Conservation (phyloP, 2,888 invertebrate species). For the Eulithis prunata region DNA sequence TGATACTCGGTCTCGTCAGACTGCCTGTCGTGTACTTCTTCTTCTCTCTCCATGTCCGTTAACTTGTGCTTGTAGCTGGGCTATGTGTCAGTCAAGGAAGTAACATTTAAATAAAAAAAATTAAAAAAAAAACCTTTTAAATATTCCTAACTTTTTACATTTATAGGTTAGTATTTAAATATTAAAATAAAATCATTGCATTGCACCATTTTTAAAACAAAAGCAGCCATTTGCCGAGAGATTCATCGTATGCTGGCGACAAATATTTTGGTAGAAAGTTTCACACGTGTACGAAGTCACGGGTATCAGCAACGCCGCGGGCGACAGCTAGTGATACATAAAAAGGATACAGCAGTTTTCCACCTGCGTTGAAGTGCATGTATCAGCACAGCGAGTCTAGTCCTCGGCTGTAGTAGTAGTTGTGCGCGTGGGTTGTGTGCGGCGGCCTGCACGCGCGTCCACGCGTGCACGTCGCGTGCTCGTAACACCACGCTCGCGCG, state of each 20-base stretch:
- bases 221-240: too few species aligned
- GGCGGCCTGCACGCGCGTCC: conserved; percentile 92
- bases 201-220: too few species aligned
- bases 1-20: conserved; percentile 50
- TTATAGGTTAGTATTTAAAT: too few species aligned
- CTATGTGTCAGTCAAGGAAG: conserved; percentile 46
- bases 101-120: too few species aligned
- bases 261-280: too few species aligned
- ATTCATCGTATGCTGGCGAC: too few species aligned
- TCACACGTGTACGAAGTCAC: too few species aligned
- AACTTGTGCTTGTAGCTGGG: conserved; percentile 42
- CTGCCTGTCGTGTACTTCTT: conserved; percentile 44
- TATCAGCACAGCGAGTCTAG: conserved; percentile 86
- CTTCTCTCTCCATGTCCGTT: conserved; percentile 26
- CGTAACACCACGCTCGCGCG: conserved; percentile 90
- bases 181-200: too few species aligned
- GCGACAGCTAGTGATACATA: too few species aligned
- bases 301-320: too few species aligned
- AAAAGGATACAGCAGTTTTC: conserved; percentile 62
- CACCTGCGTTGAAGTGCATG: conserved; percentile 90
- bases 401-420: conserved; percentile 85
- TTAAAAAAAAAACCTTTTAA: too few species aligned
- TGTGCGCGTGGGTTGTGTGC: conserved; percentile 95
- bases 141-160: too few species aligned
- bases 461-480: conserved; percentile 91